Evolutionary conservation across 2,888 invertebrate genomes (phyloP), one percentile per base, ranked within the genome.

Genomic region (Uropetala carovei): DNA sequence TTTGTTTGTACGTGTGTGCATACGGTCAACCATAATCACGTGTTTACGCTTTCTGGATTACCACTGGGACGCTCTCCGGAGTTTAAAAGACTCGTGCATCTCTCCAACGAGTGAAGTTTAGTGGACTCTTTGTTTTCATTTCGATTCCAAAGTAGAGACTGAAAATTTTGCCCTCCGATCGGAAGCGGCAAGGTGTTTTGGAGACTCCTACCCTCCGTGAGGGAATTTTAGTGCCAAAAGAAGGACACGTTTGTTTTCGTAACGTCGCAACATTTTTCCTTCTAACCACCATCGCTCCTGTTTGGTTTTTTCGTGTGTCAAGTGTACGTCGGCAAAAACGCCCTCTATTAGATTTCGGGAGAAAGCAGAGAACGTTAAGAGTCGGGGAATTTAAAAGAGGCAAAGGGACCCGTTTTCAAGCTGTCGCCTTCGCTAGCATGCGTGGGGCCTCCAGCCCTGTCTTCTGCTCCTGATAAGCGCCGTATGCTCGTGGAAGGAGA

Each of bases 401-500:
- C 11, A 10, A 11, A 22, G 22, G 75, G 75, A 75, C 18, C 43
- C n/a, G 30, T 16, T 59, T 64, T 64, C 89, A 89, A 89, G 89
- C 89, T 89, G 89, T 89, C 89, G 16, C 89, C 89, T 60, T 89
- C 89, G 89, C 14, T 89, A 89, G 89, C 89, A 89, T 89, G 89
- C 64, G 89, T 27, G 64, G 89, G 89, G 89, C 89, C 64, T 43
- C 60, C 43, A 64, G 89, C 89, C 89, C 64, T 64, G 60, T 43
- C 89, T n/a, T 64, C 68, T 89, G 60, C 64, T 89, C 89, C 58
- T 89, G 89, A 89, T 89, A 89, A 89, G 64, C 89, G 89, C 89
- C 89, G 89, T 68, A 89, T 89, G 89, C 89, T 89, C 89, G 89
- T 89, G 89, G 89, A 89, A 89, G 89, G 89, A 43, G 89, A 89